Conservation (phyloP, 2,888 invertebrate genomes). For the Trichopoda pennipes region DNA sequence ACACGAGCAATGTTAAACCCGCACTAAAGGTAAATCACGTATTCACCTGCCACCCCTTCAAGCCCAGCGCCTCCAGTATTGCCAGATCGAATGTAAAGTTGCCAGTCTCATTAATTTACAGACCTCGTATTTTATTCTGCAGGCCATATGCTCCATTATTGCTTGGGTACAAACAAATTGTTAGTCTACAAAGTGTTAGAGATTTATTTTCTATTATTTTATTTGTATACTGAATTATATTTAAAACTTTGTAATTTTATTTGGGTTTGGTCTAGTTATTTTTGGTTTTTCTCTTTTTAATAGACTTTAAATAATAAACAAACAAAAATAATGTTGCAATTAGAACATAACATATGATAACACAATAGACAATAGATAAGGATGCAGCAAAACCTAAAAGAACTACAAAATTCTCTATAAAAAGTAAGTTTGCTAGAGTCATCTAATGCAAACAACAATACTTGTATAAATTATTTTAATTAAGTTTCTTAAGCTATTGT, state of each 20-base stretch:
- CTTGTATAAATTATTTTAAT: background rate
- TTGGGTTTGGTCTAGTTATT: slow-evolving; percentile 35
- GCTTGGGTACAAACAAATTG: background rate
- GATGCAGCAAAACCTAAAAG: background rate
- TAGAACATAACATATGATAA: background rate
- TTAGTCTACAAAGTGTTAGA: background rate
- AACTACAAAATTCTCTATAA: too few species aligned
- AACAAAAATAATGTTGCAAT: slow-evolving; percentile 32
- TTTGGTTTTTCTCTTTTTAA: slow-evolving; percentile 42
- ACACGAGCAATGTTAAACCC: too few species aligned
- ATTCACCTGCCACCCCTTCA: too few species aligned
- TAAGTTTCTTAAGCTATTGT: too few species aligned
- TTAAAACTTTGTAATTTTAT: background rate
- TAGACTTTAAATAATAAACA: slow-evolving; percentile 27
- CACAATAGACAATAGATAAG: slow-evolving; percentile 1
- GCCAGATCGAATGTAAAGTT: too few species aligned
- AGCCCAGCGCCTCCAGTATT: too few species aligned
- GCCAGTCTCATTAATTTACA: too few species aligned
- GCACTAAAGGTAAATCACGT: too few species aligned
- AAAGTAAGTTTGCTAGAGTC: background rate
- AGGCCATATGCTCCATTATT: background rate
- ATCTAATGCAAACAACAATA: background rate
- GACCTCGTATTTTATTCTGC: background rate
- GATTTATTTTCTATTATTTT: slow-evolving; percentile 30
- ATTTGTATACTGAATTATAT: background rate